Evolutionary conservation across 1,140 invertebrate genomes (phyloP).

Genomic region (Choristoneura fumiferana): DNA sequence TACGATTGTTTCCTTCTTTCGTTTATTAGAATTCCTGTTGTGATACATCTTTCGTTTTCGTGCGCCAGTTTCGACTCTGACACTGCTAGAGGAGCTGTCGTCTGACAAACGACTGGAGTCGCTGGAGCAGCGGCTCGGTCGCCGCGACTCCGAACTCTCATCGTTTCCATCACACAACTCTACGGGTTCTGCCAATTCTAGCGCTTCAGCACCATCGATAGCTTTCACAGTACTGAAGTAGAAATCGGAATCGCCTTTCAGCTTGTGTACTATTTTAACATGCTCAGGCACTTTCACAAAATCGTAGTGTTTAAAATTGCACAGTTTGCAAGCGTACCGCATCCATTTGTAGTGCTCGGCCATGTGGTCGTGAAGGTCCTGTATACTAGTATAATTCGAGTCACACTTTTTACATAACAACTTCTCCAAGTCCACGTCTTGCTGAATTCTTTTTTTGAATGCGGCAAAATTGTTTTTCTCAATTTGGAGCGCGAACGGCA

Average conservation of each 20-base stretch:
- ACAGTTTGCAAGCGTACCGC: conserved; percentile 79
- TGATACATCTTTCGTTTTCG: conserved; percentile 59
- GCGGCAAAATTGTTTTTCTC: conserved; percentile 62
- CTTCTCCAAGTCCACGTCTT: conserved; percentile 47
- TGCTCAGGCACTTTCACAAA: conserved; percentile 79
- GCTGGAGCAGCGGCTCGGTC: conserved; percentile 67
- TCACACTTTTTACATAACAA: conserved; percentile 67
- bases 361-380: conserved; percentile 77
- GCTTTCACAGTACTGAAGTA: conserved; percentile 68
- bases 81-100: conserved; percentile 63
- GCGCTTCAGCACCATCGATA: conserved; percentile 58
- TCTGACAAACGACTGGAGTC: conserved; percentile 68
- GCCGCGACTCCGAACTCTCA: conserved; percentile 50
- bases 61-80: conserved; percentile 42
- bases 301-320: conserved; percentile 78
- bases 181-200: conserved; percentile 41
- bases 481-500: conserved; percentile 51
- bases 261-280: conserved; percentile 74
- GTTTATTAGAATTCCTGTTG: conserved; percentile 44
- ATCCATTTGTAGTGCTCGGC: conserved; percentile 79
- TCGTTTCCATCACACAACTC: conserved; percentile 44
- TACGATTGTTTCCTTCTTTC: conserved; percentile 40
- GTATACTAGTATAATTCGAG: conserved; percentile 57
- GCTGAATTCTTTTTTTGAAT: conserved; percentile 50
- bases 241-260: conserved; percentile 67